phyloP scores from a whole-genome alignment of 2,888 invertebrate species.

The Nymphalis polychloros region DNA sequence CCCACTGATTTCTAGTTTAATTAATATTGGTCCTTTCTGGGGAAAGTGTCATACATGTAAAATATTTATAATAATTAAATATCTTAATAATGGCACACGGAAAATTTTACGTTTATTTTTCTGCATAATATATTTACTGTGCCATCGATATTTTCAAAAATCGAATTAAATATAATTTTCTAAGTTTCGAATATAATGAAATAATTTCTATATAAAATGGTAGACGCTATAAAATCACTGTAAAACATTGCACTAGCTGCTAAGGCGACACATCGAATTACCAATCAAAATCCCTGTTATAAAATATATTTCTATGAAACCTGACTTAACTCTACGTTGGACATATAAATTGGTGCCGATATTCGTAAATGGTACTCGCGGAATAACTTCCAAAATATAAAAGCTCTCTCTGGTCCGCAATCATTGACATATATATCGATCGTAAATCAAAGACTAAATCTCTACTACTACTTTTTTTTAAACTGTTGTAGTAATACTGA shows the following conservation, averaged over 20 bases:
- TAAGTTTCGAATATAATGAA: conserved; percentile 49
- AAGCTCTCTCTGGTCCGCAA: conserved; percentile 42
- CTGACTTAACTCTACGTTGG: conserved; percentile 57
- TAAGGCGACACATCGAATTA: conserved; percentile 68
- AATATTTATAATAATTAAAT: conserved; percentile 48
- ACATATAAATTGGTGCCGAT: conserved; percentile 65
- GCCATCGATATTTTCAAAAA: conserved; percentile 43
- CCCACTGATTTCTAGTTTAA: conserved; percentile 53
- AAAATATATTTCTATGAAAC: conserved; percentile 61
- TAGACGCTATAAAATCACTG: conserved; percentile 44
- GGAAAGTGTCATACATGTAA: conserved; percentile 53
- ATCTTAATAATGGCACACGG: conserved; percentile 54
- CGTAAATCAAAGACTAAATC: conserved; percentile 7
- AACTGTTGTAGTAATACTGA: conserved; percentile 25
- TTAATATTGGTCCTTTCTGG: conserved; percentile 67
- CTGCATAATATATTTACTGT: conserved; percentile 41
- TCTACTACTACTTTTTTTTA: conserved; percentile 6
- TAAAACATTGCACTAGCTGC: conserved; percentile 72
- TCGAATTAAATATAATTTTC: conserved; percentile 38
- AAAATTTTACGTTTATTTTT: conserved; percentile 43
- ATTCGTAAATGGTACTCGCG: conserved; percentile 52
- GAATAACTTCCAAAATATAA: conserved; percentile 46
- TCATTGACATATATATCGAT: conserved; percentile 6
- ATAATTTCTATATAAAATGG: conserved; percentile 46
- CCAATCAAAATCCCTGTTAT: conserved; percentile 59